These are phyloP conservation scores for Pantala flavescens DNA, from an alignment of 1,140 invertebrate species.

Conservation along the genomic window DNA sequence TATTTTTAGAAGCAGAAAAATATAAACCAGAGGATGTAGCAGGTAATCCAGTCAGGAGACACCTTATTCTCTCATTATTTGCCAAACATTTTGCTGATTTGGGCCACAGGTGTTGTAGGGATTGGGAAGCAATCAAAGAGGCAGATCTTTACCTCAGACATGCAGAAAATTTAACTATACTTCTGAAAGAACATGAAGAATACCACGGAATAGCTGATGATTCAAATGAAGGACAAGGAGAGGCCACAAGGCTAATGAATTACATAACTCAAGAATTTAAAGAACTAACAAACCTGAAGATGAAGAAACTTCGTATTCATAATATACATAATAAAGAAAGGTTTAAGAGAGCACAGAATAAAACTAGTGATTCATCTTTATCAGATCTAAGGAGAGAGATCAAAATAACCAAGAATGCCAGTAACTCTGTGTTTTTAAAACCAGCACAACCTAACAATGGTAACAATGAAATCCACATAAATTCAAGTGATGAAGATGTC, in stretches of 20 bases:
- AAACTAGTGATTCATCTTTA: no score
- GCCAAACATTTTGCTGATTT: slow-evolving; percentile 56
- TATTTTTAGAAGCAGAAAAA: slow-evolving; percentile 30
- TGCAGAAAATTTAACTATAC: slow-evolving; percentile 48
- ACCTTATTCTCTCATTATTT: slow-evolving; percentile 47
- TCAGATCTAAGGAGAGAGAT: no score
- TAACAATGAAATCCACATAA: no score
- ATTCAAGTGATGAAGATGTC: no score
- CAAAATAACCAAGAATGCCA: no score
- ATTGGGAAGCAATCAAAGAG: slow-evolving; percentile 44
- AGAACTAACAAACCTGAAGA: neutral
- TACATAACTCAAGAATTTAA: neutral
- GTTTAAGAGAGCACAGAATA: no score
- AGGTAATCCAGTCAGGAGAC: slow-evolving; percentile 24
- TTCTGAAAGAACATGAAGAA: slow-evolving; percentile 46
- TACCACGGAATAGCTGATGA: slow-evolving; percentile 27
- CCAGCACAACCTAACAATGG: no score
- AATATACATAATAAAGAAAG: no score
- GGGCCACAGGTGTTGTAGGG: slow-evolving; percentile 40
- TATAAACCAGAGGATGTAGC: slow-evolving; percentile 28
- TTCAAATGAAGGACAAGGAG: neutral
- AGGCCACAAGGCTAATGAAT: neutral
- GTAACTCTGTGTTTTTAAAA: no score
- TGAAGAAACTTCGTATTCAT: neutral
- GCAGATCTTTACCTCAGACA: slow-evolving; percentile 56